Evolutionary conservation across 2,797 vertebrate species (phyloP).

Genomic region (Crocodylus rhombifer): DNA sequence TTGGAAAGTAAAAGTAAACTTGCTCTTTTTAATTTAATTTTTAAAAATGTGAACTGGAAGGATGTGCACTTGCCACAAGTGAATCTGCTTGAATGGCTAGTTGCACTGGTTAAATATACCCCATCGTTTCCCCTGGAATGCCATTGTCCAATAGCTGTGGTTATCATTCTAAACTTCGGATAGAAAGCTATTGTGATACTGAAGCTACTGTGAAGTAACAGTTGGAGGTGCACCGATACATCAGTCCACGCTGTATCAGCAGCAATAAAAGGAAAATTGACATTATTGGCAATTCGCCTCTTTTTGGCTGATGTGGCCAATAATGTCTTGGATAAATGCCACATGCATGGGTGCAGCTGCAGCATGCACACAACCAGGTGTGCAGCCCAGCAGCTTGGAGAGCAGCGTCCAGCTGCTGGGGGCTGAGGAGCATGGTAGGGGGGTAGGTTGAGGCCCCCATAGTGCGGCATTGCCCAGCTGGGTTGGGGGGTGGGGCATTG

Average conservation of each 20-base stretch:
- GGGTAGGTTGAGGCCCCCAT: too few species aligned
- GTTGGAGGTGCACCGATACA: too few species aligned
- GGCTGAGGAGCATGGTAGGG: too few species aligned
- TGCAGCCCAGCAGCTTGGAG: too few species aligned
- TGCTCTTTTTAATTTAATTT: not conserved
- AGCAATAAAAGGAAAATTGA: too few species aligned
- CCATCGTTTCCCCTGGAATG: not conserved
- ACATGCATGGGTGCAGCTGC: too few species aligned
- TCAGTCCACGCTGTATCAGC: too few species aligned
- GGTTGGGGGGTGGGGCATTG: not conserved
- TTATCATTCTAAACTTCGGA: not conserved
- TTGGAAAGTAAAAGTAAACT: not conserved
- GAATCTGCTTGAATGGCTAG: not conserved
- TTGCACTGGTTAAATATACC: not conserved
- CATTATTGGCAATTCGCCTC: too few species aligned
- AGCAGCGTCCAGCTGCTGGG: too few species aligned
- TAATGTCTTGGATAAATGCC: too few species aligned
- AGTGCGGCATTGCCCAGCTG: not conserved
- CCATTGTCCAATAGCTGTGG: not conserved
- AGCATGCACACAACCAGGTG: too few species aligned
- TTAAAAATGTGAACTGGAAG: not conserved
- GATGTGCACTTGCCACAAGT: not conserved
- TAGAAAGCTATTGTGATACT: not conserved
- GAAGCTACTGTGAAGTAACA: not conserved
- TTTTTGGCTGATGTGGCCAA: too few species aligned